These are phyloP conservation scores for Armadillidium nasatum DNA, from an alignment of 1,140 invertebrate species.

Conservation along the genomic window DNA sequence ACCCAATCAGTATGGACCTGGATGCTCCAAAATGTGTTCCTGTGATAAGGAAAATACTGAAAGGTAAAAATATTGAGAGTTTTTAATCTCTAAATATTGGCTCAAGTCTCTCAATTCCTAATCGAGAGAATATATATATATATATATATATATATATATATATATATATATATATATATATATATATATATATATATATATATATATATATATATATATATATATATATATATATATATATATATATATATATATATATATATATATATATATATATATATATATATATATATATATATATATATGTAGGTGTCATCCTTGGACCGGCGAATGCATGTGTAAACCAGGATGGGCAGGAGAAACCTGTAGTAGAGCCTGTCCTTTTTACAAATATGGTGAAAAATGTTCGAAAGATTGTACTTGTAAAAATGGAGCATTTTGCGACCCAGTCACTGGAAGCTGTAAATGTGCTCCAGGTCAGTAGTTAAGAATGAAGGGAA, in stretches of 20 bases:
- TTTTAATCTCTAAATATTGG: too few species aligned
- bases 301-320: conserved; percentile 69
- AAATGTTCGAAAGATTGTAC: conserved; percentile 70
- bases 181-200: too few species aligned
- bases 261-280: neutral
- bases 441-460: conserved; percentile 74
- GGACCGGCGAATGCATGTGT: conserved; percentile 81
- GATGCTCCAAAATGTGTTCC: conserved; percentile 68
- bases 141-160: too few species aligned
- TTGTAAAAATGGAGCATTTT: conserved; percentile 83
- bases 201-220: too few species aligned
- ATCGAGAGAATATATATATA: too few species aligned
- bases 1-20: conserved; percentile 61
- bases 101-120: too few species aligned
- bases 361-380: conserved; percentile 71
- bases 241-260: neutral
- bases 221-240: too few species aligned
- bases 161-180: too few species aligned
- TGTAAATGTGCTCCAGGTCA: conserved; percentile 69
- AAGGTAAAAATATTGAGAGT: conserved; percentile 50
- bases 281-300: conserved; percentile 2
- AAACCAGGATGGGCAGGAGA: conserved; percentile 81
- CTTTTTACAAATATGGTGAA: conserved; percentile 72
- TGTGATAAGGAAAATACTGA: conserved; percentile 69
- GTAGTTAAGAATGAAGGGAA: neutral